Percentiles rank a stretch among this genome's conserved stretches.
Conservation (phyloP, 2,888 invertebrate genomes). For the Adineta ricciae region DNA sequence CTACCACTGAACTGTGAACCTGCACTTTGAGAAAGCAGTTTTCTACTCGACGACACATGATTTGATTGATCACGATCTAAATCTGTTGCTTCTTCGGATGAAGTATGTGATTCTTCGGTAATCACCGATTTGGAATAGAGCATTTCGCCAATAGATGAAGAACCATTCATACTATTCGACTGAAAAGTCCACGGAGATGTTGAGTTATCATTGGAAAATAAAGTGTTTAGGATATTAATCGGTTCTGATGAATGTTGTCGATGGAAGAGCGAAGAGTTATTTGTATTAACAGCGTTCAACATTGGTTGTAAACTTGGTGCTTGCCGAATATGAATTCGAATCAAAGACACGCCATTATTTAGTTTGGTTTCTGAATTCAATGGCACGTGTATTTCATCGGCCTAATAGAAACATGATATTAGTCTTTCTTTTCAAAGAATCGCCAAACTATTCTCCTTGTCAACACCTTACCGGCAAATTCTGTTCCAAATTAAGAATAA, state of each 20-base stretch:
- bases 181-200: not conserved
- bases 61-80: not conserved
- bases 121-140: not conserved
- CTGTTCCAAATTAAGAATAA: not conserved
- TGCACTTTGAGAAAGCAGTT: not conserved
- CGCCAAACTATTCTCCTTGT: too few species aligned
- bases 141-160: not conserved
- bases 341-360: not conserved
- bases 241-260: not conserved
- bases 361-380: not conserved
- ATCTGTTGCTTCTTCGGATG: not conserved
- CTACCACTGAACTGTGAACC: not conserved
- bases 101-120: not conserved
- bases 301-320: not conserved
- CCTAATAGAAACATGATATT: not conserved
- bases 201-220: not conserved
- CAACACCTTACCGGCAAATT: not conserved
- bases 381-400: not conserved
- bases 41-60: not conserved
- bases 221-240: not conserved
- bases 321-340: not conserved
- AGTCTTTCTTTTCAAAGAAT: too few species aligned
- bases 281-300: not conserved
- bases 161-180: not conserved
- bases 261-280: too few species aligned